A percentile compares a stretch with the other conserved stretches of the same genome.
These are phyloP conservation scores for Parauchenoglanis punctatus DNA, from an alignment of 2,797 vertebrate species.

Conservation along the genomic window DNA sequence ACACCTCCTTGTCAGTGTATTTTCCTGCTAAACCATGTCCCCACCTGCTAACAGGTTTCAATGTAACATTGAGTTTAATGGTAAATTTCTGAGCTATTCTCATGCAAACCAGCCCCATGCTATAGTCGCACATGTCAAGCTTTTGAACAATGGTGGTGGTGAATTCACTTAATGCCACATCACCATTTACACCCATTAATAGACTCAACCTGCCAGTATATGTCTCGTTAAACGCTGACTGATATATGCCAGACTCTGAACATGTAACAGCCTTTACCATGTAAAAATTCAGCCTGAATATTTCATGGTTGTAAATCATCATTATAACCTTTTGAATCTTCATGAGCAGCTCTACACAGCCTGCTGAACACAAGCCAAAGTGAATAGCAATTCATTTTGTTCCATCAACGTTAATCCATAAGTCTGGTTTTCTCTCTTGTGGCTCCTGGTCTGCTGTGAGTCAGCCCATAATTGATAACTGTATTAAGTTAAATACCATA, in stretches of 20 bases:
- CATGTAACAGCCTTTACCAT: conserved; percentile 43
- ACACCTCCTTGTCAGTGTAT: not conserved
- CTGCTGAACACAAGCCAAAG: conserved; percentile 26
- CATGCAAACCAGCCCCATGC: conserved; percentile 16
- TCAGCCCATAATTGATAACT: conserved; percentile 14
- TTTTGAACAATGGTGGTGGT: conserved; percentile 41
- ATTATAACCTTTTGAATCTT: conserved; percentile 27
- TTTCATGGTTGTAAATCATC: conserved; percentile 26
- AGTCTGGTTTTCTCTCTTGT: conserved; percentile 25
- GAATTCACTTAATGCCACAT: conserved; percentile 26
- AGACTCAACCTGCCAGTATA: conserved; percentile 43
- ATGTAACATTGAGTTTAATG: conserved; percentile 1
- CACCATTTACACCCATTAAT: conserved; percentile 52
- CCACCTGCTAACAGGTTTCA: not conserved
- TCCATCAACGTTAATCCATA: conserved; percentile 42
- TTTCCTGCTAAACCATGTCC: not conserved
- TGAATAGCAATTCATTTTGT: conserved; percentile 44
- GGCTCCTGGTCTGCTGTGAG: conserved; percentile 30
- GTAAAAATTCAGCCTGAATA: conserved; percentile 29
- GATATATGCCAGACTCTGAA: conserved; percentile 42
- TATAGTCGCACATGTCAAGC: conserved; percentile 22
- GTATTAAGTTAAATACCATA: conserved; percentile 18
- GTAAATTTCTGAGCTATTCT: conserved; percentile 20
- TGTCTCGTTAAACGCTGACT: conserved; percentile 28
- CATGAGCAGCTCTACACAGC: not conserved